Percentiles rank a stretch among this genome's conserved stretches.
These are phyloP conservation scores for Aporrectodea caliginosa DNA, from an alignment of 1,140 invertebrate genomes.

Conservation along the genomic window DNA sequence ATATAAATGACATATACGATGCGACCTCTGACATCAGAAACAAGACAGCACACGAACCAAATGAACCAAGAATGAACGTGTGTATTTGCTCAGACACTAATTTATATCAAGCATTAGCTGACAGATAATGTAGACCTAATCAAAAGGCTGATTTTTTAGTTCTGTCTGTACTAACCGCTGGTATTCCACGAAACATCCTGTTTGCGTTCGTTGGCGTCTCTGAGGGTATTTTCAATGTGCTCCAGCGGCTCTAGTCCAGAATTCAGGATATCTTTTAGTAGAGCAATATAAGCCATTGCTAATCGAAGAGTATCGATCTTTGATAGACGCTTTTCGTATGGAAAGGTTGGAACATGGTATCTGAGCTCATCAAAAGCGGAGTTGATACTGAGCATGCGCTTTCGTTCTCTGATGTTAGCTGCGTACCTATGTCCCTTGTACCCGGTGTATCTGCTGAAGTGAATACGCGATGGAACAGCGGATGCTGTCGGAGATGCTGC, in stretches of 20 bases:
- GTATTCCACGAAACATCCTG: slow-evolving; percentile 90
- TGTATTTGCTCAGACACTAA: slow-evolving; percentile 1
- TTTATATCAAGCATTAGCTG: not conserved
- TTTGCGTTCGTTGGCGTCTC: slow-evolving; percentile 75
- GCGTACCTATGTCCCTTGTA: slow-evolving; percentile 30
- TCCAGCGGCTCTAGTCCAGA: slow-evolving; percentile 82
- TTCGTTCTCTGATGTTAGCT: slow-evolving; percentile 67
- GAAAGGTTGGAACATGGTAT: slow-evolving; percentile 82
- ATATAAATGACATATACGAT: no score
- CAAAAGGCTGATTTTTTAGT: not conserved
- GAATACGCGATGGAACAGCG: no score
- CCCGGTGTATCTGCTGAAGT: not conserved
- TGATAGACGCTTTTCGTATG: slow-evolving; percentile 93
- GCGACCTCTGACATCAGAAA: no score
- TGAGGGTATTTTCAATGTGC: slow-evolving; percentile 85
- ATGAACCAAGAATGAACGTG: not conserved
- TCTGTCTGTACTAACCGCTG: slow-evolving; percentile 71
- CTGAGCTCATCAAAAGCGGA: slow-evolving; percentile 77
- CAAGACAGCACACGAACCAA: no score
- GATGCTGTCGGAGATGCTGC: no score
- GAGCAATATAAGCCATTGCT: slow-evolving; percentile 96
- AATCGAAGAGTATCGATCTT: slow-evolving; percentile 92
- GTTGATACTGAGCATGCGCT: slow-evolving; percentile 96
- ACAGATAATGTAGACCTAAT: not conserved
- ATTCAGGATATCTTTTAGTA: slow-evolving; percentile 86